Base-by-base conservation (phyloP, 2,113 vertebrate species). In the Ameiurus melas region DNA sequence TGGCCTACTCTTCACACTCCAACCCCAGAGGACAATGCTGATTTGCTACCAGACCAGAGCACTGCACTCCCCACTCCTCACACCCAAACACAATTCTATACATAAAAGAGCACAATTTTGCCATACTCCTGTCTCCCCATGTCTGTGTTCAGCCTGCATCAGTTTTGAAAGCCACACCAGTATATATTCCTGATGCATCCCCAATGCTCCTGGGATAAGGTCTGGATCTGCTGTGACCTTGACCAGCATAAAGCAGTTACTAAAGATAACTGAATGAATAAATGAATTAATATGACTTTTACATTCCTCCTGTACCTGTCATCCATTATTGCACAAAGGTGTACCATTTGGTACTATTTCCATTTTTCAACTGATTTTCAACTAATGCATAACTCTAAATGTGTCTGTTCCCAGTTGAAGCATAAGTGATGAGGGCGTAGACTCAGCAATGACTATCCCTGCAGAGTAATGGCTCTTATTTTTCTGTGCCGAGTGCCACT, bases 381-480 rank as follows among this genome's bases (percentile, higher is more conserved):
- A 80, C 20, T 8, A 51, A 13, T 51, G 27, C 27, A n/a, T 43
- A 47, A 43, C 36, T 77, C 25, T 73, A 57, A 36, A 22, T 47
- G 39, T 60, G 71, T 58, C 68, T 36, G 53, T 53, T 30, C 17
- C 64, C 30, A 22, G 47, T 75, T 86, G 43, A 86, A 60, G 36
- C 36, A 22, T 39, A 75, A 62, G 58, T 30, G 33, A 86, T 73
- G 47, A 82, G 39, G 20, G 43, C 47, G 3, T 68, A 75, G 43
- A n/a, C 64, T 27, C 33, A 33, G 60, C 62, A n/a, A 55, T 82
- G 87, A 87, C 77, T 84, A 77, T 84, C 53, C 57, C 68, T 27
- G n/a, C 43, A 16, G 73, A 51, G 83, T 88, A 87, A 87, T 85
- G 85, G 58, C 81, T 47, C 13, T 81, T 90, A 70, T 81, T 78